Evolutionary conservation across 2,113 vertebrate genomes (phyloP), one percentile per base, ranked within the genome.

Genomic region (rabbit (Oryctolagus cuniculus)): DNA sequence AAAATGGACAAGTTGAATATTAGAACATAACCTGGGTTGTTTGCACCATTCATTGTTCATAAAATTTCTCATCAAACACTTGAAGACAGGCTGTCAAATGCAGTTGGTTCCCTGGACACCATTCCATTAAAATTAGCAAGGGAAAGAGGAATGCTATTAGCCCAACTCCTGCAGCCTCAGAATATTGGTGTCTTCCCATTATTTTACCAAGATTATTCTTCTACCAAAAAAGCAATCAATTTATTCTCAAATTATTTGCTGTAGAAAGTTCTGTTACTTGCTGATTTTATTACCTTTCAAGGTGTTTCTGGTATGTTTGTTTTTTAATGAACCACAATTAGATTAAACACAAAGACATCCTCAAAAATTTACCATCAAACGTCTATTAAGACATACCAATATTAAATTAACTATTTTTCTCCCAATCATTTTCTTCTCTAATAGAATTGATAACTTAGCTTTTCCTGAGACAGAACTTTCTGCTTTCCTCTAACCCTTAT

Each of bases 181-280:
- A 36, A 27, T 12, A 55, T 2, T 21, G 51, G 5, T 17, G 69
- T 63, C 36, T 64, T 44, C 17, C 29, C 55, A 58, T 58, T 58
- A 31, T 36, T 70, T 21, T 69, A 17, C 0, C 55, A 51, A 70
- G 24, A 17, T 31, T 38, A 0, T 38, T 22, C 6, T 44, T 34
- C 38, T 44, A 90, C 38, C 21, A 51, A 53, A 84, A 93, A 2
- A 79, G 61, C 34, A 69, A 58, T 77, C 70, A 22, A 36, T 24
- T 80, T 66, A 63, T 51, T 49, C 31, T 66, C 84, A 31, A 13
- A 61, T 49, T 29, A 29, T 29, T 61, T 92, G 80, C 49, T 93
- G 51, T 53, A 10, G 25, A 94, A 95, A 89, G 31, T 61, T 75
- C 44, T 89, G 38, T 69, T 93, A 3, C 44, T 79, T 58, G 51